Base-by-base conservation (phyloP, 2,888 invertebrate genomes). In the Drosophila mimica region DNA sequence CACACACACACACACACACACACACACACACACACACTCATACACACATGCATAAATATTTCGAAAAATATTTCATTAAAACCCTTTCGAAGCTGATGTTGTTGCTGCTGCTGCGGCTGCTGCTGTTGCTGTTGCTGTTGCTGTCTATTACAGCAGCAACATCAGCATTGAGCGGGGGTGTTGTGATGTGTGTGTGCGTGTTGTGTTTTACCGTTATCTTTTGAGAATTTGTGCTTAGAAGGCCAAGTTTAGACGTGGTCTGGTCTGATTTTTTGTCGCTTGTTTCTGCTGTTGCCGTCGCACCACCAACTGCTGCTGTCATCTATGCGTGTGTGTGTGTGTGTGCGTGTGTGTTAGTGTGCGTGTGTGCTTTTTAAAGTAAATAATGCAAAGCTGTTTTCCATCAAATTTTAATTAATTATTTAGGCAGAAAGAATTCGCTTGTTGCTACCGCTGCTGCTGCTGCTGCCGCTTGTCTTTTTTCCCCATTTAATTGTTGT, bases 321-420 rank as follows among this genome's bases (percentile, higher is more conserved):
- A 20, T 59, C 52, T 67, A 51, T 60, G 20, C 56, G 34, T 33
- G 28, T 59, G 52, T 58, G 54, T 62, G 63, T 57, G 28, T 62
- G 13, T 65, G 54, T 68, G 48, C 56, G 58, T 64, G 66, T 65
- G 60, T 77, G 68, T 51, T 38, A 53, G 53, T 62, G 73, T 74
- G 76, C 77, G 79, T 74, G 72, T 77, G 64, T 65, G 82, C 80
- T 82, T 90, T 90, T 87, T 89, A 84, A 89, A 84, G 88, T 91
- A 92, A 92, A 92, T 92, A 92, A 92, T 91, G 91, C 91, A 92
- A 91, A 91, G 91, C 90, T 88, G 87, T 91, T 92, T 92, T 92
- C 92, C 92, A 92, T 92, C 92, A 92, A 91, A 92, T 92, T 92
- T 92, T 92, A 92, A 92, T 92, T 92, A 92, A 92, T 92, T 92